A percentile compares a stretch with the other conserved stretches of the same genome.
These are phyloP conservation scores for Heliothis subflexa DNA, from an alignment of 1,140 invertebrate species.

Conservation along the genomic window DNA sequence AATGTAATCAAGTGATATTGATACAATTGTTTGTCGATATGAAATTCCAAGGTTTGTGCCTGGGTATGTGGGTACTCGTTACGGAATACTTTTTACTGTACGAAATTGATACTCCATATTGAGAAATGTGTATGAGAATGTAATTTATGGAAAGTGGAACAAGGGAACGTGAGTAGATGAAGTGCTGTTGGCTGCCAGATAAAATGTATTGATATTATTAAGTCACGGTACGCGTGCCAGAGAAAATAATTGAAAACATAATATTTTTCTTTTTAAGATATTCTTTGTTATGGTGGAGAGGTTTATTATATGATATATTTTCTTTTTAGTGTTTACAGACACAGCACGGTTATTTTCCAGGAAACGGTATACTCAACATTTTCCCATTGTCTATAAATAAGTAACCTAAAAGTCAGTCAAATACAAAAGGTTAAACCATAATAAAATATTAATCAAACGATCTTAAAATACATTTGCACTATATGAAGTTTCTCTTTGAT, in stretches of 20 bases:
- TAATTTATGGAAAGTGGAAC: conserved; percentile 33
- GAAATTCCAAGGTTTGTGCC: conserved; percentile 37
- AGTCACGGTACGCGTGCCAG: not conserved
- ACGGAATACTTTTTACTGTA: conserved; percentile 30
- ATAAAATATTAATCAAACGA: too few relatives aligned
- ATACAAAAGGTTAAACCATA: too few relatives aligned
- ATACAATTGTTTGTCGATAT: conserved; percentile 44
- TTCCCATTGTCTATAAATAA: too few relatives aligned
- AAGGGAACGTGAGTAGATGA: conserved; percentile 1
- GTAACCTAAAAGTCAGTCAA: too few relatives aligned
- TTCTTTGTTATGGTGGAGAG: not conserved
- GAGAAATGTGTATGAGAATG: conserved; percentile 10
- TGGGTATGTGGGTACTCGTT: conserved; percentile 23
- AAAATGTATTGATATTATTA: not conserved
- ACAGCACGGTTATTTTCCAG: too few relatives aligned
- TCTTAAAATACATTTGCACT: not conserved
- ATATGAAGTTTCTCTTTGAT: not conserved
- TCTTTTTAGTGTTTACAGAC: too few relatives aligned
- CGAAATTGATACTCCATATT: conserved; percentile 6
- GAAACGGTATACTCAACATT: too few relatives aligned
- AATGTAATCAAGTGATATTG: conserved; percentile 38
- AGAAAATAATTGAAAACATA: not conserved
- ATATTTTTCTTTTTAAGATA: not conserved
- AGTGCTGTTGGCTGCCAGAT: not conserved
- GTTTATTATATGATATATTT: too few relatives aligned